Evolutionary conservation across 2,797 vertebrate genomes (phyloP), one percentile per base, ranked within the genome.

Genomic region (Thunnus albacares): DNA sequence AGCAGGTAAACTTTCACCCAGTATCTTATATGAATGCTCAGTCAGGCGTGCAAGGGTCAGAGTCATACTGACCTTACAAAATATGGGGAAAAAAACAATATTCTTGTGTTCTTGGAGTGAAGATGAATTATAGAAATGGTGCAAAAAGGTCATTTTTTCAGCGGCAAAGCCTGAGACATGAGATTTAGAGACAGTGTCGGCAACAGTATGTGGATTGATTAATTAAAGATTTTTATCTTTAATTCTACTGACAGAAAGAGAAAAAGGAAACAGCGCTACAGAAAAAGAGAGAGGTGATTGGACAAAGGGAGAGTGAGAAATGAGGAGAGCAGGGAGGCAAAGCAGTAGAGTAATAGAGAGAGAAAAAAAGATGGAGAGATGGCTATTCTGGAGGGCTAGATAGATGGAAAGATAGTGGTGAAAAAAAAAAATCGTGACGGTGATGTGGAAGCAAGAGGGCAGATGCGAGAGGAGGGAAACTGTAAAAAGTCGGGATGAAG

Each of bases 191-290:
- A 61, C 82, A 49, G 67, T 66, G 87, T 90, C 71, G 52, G 84
- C 83, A 90, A 86, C 75, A 84, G 88, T 57, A 87, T 87, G 88
- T 75, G 89, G 89, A 88, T 86, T 91, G 94, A 95, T 95, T 95
- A 95, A 96, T 96, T 96, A 94, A 96, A 96, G 94, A 95, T 95
- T 88, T 91, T 85, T 95, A 96, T 96, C 95, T 79, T 79, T 79
- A 71, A 87, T 89, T 91, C 86, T 80, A 83, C 82, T 59, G 86
- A 81, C 75, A 89, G 82, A 90, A 81, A 85, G 80, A 86, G 73
- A 85, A 69, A 87, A 73, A 86, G 67, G 67, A 82, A 79, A 43
- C 80, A 7, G 74, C 0, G 55, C 67, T 75, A 49, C 51, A 26
- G 57, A 82, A 82, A 85, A 83, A 53, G 49, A 75, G 35, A 52